Percentiles rank a stretch among this genome's conserved stretches.
These are phyloP conservation scores for Hassar affinis DNA, from an alignment of 2,113 vertebrate species.

Conservation along the genomic window DNA sequence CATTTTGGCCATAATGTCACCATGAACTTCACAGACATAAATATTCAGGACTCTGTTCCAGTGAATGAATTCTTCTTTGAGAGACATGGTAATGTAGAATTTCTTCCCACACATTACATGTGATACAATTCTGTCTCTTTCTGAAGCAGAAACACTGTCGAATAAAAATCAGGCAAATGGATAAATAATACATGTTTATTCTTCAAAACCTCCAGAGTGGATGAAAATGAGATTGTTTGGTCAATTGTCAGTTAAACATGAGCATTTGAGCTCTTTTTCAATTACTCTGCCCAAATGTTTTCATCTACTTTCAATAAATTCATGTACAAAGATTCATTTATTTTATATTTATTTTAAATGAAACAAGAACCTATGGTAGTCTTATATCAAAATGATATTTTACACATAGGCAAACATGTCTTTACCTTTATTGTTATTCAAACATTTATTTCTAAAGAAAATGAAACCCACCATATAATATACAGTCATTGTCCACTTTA, in stretches of 20 bases:
- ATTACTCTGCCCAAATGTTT: not conserved
- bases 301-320: not conserved
- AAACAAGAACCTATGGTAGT: not conserved
- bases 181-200: not conserved
- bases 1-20: conserved; percentile 21
- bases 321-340: not conserved
- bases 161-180: not conserved
- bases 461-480: not conserved
- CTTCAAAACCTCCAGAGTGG: not conserved
- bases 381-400: not conserved
- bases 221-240: not conserved
- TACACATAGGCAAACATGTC: not conserved
- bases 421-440: not conserved
- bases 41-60: conserved; percentile 24
- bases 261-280: not conserved
- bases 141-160: not conserved
- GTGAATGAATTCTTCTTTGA: conserved; percentile 8
- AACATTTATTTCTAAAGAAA: not conserved
- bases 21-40: not conserved
- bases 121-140: not conserved
- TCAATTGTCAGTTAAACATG: not conserved
- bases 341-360: not conserved
- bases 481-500: too few species aligned
- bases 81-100: too few species aligned
- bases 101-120: not conserved